Conservation (phyloP, 2,888 invertebrate genomes). For the Latrodectus elegans region DNA sequence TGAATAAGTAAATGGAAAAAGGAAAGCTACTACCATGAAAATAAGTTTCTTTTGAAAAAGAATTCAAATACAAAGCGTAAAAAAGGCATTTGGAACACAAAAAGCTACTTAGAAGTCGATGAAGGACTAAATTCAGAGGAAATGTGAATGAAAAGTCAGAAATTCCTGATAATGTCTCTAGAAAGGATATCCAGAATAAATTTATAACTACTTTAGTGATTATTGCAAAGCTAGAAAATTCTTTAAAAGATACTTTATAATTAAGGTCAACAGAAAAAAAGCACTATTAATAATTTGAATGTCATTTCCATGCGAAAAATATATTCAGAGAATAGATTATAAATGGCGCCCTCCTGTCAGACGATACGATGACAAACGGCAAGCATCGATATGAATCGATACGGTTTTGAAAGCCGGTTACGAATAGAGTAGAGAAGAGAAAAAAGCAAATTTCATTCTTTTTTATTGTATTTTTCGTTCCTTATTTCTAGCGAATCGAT, state of each 20-base stretch:
- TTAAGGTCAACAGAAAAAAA: slow-evolving; percentile 49
- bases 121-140: too few species aligned
- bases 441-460: slow-evolving; percentile 30
- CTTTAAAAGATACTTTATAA: slow-evolving; percentile 25
- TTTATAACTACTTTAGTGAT: slow-evolving; percentile 21
- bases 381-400: slow-evolving; percentile 61
- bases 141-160: too few species aligned
- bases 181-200: background rate
- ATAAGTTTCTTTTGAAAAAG: too few species aligned
- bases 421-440: slow-evolving; percentile 7
- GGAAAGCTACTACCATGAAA: too few species aligned
- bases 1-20: too few species aligned
- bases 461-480: slow-evolving; percentile 39
- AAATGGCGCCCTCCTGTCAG: slow-evolving; percentile 49
- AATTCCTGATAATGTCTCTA: too few species aligned
- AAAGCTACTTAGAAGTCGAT: too few species aligned
- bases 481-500: slow-evolving; percentile 44
- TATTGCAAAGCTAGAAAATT: slow-evolving; percentile 36
- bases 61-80: too few species aligned
- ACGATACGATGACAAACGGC: slow-evolving; percentile 57
- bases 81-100: too few species aligned
- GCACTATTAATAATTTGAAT: slow-evolving; percentile 64
- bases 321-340: slow-evolving; percentile 51
- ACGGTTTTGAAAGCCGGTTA: slow-evolving; percentile 60
- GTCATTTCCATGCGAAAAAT: slow-evolving; percentile 58